Base-by-base conservation (phyloP, 1,140 invertebrate species). In the Nylanderia fulva region DNA sequence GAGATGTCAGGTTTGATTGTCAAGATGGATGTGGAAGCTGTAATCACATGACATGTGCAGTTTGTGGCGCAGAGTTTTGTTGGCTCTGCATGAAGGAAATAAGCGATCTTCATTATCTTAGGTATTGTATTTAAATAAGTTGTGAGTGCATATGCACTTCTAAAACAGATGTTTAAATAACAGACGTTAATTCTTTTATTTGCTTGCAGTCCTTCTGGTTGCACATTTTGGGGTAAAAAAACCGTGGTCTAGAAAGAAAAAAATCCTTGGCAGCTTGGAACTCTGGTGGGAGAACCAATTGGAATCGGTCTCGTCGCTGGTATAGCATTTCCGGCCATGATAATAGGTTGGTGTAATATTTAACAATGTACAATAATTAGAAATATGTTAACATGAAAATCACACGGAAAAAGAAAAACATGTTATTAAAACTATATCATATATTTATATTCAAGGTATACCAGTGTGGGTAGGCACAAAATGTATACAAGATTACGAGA, bases 211-310 rank as follows among this genome's bases (percentile, higher is more conserved):
- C 99, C 99, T 36, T 99, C 98, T 85, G 99, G 99, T 11, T 99
- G 99, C 94, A 99, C 99, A 29, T 99, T 99, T 95, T 99, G 99
- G 99, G 99, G 99, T 42, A n/a, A 99, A 99, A 94, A 99, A 99
- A 91, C 99, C 99, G 24, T 99, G 99, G 99, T 99, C 98, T 29
- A 95, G 98, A 64, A 99, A 99, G 95, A 99, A 99, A 96, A 99
- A 99, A 95, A 97, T 99, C 77, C 95, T 18, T 99, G 99, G 98
- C 99, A 99, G 95, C 95, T 99, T 48, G 98, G 98, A 75, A 99
- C 98, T 33, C 95, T 99, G 61, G 98, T 99, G 45, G 99, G 99
- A 60, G 99, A 99, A 83, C 99, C 99, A 56, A 97, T 99, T 29
- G 99, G 98, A 63, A 99, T 99, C 91, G 98, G 98, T 52, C 95